Evolutionary conservation across 2,113 vertebrate species (phyloP).

Genomic region (Nothoprocta perdicaria): DNA sequence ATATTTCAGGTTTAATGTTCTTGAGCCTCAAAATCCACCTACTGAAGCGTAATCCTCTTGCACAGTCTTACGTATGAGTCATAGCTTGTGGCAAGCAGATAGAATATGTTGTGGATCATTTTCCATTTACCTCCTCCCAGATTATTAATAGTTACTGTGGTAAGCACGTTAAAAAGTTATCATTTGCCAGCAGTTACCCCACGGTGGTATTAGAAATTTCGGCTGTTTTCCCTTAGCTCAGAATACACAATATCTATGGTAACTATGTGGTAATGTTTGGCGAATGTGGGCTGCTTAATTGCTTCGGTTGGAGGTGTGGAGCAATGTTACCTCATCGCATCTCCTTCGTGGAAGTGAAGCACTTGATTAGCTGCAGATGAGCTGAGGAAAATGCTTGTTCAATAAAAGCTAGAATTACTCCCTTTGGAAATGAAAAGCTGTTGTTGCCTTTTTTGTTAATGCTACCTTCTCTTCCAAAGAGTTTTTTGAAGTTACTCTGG

Average conservation of each 20-base stretch:
- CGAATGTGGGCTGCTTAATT: constrained; percentile 7
- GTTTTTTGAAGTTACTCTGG: not conserved
- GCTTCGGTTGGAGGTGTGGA: constrained; percentile 43
- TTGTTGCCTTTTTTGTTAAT: not conserved
- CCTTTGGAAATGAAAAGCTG: not conserved
- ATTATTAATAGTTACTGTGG: constrained; percentile 39
- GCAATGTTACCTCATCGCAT: not conserved
- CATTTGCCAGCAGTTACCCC: constrained; percentile 54
- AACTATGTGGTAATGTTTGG: constrained; percentile 63
- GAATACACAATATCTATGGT: constrained; percentile 64
- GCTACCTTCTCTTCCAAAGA: not conserved
- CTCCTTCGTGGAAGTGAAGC: not conserved
- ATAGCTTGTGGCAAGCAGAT: constrained; percentile 18
- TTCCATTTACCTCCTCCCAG: constrained; percentile 18
- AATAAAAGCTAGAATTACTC: not conserved
- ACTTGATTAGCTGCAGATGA: not conserved
- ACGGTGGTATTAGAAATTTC: constrained; percentile 51
- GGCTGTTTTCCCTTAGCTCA: constrained; percentile 50
- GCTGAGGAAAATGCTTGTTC: constrained; percentile 3
- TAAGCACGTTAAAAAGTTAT: constrained; percentile 23
- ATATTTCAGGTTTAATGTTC: not conserved
- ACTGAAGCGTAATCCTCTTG: not conserved
- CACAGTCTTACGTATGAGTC: not conserved
- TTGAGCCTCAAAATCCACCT: not conserved
- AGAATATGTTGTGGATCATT: not conserved